Percentiles rank a stretch among this genome's conserved stretches.
Evolutionary conservation across 2,888 invertebrate genomes (phyloP).

Genomic region (Xestia c-nigrum): DNA sequence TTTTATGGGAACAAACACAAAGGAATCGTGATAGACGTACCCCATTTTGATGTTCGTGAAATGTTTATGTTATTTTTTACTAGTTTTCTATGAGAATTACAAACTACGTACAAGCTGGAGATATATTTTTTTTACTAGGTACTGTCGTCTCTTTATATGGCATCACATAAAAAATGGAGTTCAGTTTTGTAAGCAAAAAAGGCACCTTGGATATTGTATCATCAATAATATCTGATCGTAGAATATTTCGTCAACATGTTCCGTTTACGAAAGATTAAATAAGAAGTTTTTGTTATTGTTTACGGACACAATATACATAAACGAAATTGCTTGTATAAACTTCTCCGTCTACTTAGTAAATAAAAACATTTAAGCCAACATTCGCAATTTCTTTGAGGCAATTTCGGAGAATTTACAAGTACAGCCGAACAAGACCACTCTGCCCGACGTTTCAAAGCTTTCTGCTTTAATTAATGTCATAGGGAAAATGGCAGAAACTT

Average conservation of each 20-base stretch:
- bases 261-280: slow-evolving; percentile 21
- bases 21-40: slow-evolving; percentile 37
- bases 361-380: slow-evolving; percentile 20
- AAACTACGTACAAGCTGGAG: slow-evolving; percentile 11
- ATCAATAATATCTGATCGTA: slow-evolving; percentile 4
- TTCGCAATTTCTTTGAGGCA: slow-evolving; percentile 30
- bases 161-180: slow-evolving; percentile 13
- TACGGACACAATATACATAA: slow-evolving; percentile 22
- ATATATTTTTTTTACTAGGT: slow-evolving; percentile 12
- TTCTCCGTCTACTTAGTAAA: slow-evolving; percentile 21
- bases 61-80: slow-evolving; percentile 36
- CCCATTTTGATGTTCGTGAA: slow-evolving; percentile 36
- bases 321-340: slow-evolving; percentile 12
- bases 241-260: slow-evolving; percentile 3
- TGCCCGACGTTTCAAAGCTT: slow-evolving; percentile 22
- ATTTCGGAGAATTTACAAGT: slow-evolving; percentile 37
- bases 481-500: slow-evolving; percentile 1
- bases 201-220: background rate
- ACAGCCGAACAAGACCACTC: slow-evolving; percentile 22
- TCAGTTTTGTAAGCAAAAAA: slow-evolving; percentile 11
- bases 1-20: slow-evolving; percentile 53
- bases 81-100: slow-evolving; percentile 14
- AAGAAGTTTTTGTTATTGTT: slow-evolving; percentile 25
- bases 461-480: background rate
- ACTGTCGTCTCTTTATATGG: background rate